phyloP scores from a whole-genome alignment of 2,797 vertebrate genomes.

The Danio jaintianensis region DNA sequence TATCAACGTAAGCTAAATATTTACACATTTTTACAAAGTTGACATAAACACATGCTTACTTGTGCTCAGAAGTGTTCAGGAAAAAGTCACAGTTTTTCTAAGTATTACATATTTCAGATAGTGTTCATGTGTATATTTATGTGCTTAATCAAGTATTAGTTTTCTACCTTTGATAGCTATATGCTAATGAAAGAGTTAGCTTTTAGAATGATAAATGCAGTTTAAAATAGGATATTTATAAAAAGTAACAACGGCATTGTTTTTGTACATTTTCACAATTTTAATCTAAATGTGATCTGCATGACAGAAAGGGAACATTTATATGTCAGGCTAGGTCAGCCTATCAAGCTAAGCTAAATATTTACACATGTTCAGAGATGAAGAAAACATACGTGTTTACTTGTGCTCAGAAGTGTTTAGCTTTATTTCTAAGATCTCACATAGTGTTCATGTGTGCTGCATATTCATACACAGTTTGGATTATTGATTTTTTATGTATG shows the following conservation, averaged over 20 bases:
- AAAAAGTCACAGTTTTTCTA: no score
- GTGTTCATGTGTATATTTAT: no score
- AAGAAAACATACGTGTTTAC: conserved; percentile 11
- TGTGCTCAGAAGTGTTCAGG: no score
- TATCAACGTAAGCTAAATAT: no score
- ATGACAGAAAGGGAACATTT: neutral
- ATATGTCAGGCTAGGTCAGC: neutral
- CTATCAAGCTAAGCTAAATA: conserved; percentile 2
- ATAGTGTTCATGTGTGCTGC: neutral
- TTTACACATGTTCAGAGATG: neutral
- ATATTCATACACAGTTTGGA: neutral
- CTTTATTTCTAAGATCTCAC: neutral
- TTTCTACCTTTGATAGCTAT: no score
- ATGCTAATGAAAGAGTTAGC: no score
- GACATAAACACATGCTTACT: no score
- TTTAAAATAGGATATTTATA: no score
- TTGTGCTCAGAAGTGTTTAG: neutral
- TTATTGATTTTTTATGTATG: neutral
- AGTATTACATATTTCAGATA: no score
- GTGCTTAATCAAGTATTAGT: no score
- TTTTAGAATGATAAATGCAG: no score
- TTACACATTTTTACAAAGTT: no score
- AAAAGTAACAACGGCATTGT: neutral
- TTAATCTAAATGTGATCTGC: neutral
- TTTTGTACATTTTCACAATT: neutral